Conservation (phyloP, 2,888 invertebrate genomes). For the Ptychoptera albimana region DNA sequence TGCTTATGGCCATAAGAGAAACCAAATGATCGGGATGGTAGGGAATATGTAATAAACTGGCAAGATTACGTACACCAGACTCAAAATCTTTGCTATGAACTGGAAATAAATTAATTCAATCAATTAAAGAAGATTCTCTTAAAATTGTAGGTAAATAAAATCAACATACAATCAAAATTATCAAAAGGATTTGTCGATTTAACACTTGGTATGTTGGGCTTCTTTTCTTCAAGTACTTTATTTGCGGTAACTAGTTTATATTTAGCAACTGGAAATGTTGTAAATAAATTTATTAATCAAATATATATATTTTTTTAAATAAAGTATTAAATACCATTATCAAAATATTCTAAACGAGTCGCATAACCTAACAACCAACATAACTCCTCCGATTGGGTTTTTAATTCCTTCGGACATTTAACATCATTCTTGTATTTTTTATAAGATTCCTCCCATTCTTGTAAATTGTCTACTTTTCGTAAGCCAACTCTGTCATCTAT, state of each 20-base stretch:
- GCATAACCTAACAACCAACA: conserved; percentile 81
- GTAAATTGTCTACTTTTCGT: conserved; percentile 45
- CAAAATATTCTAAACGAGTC: conserved; percentile 65
- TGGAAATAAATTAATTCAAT: conserved; percentile 38
- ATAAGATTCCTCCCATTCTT: conserved; percentile 56
- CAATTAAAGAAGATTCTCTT: conserved; percentile 16
- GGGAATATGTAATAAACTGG: conserved; percentile 60
- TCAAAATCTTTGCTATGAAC: conserved; percentile 72
- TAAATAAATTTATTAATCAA: conserved; percentile 15
- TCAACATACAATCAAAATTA: conserved; percentile 62
- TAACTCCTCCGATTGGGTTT: conserved; percentile 47
- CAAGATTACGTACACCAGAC: conserved; percentile 62
- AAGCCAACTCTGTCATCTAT: conserved; percentile 63
- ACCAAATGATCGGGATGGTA: conserved; percentile 67
- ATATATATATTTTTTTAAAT: neutral
- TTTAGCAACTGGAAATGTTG: conserved; percentile 38
- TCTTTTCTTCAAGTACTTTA: conserved; percentile 36
- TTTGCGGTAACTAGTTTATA: conserved; percentile 51
- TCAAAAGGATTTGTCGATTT: conserved; percentile 71
- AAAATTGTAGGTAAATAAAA: too few species aligned
- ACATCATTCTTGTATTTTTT: conserved; percentile 58
- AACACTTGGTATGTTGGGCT: conserved; percentile 48
- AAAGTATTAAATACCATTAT: conserved; percentile 34
- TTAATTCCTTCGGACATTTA: conserved; percentile 48
- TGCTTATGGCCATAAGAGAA: conserved; percentile 52